Conservation (phyloP, 2,797 vertebrate genomes). For the Acipenser ruthenus region DNA sequence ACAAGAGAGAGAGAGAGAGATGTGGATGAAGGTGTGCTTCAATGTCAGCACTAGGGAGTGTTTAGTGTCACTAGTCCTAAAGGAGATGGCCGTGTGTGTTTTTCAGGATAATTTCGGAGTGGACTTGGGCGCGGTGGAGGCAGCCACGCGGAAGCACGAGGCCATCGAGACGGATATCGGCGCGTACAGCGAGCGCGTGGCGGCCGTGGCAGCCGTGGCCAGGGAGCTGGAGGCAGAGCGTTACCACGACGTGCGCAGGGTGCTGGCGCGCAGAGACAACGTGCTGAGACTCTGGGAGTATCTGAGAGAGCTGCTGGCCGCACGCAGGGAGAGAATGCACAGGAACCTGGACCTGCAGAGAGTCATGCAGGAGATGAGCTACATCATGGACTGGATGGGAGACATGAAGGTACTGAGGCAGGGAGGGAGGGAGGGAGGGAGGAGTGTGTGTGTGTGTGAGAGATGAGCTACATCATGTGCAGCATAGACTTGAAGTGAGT, state of each 20-base stretch:
- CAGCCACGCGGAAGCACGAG: slow-evolving; percentile 88
- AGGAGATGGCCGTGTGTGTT: background rate
- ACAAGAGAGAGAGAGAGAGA: too few relatives aligned
- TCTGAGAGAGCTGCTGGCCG: slow-evolving; percentile 75
- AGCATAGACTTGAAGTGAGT: too few relatives aligned
- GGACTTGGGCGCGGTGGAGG: slow-evolving; percentile 83
- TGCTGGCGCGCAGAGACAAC: slow-evolving; percentile 74
- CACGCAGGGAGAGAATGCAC: slow-evolving; percentile 71
- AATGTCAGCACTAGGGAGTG: too few relatives aligned
- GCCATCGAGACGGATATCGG: slow-evolving; percentile 92
- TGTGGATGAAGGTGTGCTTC: too few relatives aligned
- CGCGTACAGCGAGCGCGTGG: slow-evolving; percentile 85
- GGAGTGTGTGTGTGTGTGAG: too few relatives aligned
- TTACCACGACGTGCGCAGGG: slow-evolving; percentile 80
- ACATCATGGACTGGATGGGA: slow-evolving; percentile 91
- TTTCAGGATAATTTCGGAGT: slow-evolving; percentile 82
- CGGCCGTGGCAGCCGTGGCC: slow-evolving; percentile 80
- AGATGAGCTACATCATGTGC: too few relatives aligned
- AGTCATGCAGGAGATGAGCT: slow-evolving; percentile 79
- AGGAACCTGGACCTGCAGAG: slow-evolving; percentile 81
- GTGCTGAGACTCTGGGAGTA: slow-evolving; percentile 86
- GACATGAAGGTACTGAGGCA: slow-evolving; percentile 78
- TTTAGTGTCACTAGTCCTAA: too few relatives aligned
- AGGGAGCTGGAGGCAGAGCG: slow-evolving; percentile 78
- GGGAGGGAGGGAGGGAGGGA: background rate